A percentile compares a stretch with the other conserved stretches of the same genome.
Conservation (phyloP, 2,797 vertebrate species). For the Acropternis orthonyx region DNA sequence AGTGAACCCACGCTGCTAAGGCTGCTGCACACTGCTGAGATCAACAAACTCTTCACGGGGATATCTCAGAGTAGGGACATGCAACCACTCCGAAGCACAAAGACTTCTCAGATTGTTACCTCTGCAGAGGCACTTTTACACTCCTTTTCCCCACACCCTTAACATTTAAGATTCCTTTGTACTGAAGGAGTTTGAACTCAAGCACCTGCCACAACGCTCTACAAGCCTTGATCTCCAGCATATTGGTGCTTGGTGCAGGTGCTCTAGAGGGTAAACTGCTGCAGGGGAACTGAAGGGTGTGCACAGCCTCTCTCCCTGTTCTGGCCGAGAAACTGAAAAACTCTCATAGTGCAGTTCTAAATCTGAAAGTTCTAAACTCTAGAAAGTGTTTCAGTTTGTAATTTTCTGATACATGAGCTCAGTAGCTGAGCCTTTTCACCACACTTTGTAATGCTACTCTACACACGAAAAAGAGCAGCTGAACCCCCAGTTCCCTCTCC, state of each 20-base stretch:
- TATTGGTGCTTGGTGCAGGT: background rate
- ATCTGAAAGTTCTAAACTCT: background rate
- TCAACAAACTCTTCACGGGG: background rate
- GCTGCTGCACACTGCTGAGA: background rate
- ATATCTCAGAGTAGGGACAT: background rate
- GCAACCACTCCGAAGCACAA: background rate
- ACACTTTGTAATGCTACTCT: background rate
- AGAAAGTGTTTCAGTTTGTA: background rate
- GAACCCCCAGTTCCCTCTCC: background rate
- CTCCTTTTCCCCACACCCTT: background rate
- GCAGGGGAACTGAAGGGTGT: background rate
- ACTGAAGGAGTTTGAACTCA: background rate
- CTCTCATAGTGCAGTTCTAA: background rate
- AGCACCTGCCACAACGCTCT: background rate
- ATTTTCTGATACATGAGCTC: background rate
- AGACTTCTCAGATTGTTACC: background rate
- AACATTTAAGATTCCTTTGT: background rate
- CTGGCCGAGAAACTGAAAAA: background rate
- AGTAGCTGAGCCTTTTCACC: background rate
- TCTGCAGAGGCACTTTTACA: background rate
- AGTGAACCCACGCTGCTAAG: background rate
- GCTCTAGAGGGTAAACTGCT: background rate
- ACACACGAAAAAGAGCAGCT: background rate
- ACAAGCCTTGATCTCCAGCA: fast-evolving
- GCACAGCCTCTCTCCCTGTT: background rate